Conservation (phyloP, 2,888 invertebrate species). For the Agonopterix arenella region DNA sequence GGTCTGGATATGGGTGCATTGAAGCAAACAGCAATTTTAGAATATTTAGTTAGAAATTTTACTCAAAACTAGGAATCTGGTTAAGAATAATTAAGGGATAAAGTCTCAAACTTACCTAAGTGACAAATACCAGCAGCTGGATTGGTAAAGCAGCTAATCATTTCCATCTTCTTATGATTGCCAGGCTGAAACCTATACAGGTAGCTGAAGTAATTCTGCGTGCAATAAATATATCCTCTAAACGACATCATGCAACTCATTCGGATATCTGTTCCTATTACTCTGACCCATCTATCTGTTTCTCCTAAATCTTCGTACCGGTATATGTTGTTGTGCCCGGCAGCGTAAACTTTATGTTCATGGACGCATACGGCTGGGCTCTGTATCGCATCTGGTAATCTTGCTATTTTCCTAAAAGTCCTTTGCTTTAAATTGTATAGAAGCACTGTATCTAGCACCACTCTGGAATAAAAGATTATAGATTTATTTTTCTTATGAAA, state of each 20-base stretch:
- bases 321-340: constrained; percentile 48
- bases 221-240: constrained; percentile 49
- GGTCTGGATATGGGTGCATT: no score
- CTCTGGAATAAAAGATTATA: constrained; percentile 35
- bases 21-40: no score
- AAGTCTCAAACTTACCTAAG: constrained; percentile 34
- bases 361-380: constrained; percentile 52
- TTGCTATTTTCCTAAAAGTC: constrained; percentile 38
- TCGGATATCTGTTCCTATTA: constrained; percentile 34
- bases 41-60: no score
- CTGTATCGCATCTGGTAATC: constrained; percentile 53
- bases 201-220: constrained; percentile 48
- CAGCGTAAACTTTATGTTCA: constrained; percentile 39
- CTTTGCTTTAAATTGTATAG: constrained; percentile 48
- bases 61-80: not conserved
- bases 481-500: no score
- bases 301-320: constrained; percentile 35
- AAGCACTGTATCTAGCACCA: constrained; percentile 43
- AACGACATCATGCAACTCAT: constrained; percentile 43
- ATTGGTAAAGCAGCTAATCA: constrained; percentile 32
- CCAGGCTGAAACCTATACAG: constrained; percentile 51
- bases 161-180: constrained; percentile 28
- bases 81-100: not conserved
- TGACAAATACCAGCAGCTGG: constrained; percentile 45
- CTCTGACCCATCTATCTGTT: constrained; percentile 34